A percentile compares a stretch with the other conserved stretches of the same genome.
Conservation (phyloP, 2,797 vertebrate genomes). For the Dryobates pubescens region DNA sequence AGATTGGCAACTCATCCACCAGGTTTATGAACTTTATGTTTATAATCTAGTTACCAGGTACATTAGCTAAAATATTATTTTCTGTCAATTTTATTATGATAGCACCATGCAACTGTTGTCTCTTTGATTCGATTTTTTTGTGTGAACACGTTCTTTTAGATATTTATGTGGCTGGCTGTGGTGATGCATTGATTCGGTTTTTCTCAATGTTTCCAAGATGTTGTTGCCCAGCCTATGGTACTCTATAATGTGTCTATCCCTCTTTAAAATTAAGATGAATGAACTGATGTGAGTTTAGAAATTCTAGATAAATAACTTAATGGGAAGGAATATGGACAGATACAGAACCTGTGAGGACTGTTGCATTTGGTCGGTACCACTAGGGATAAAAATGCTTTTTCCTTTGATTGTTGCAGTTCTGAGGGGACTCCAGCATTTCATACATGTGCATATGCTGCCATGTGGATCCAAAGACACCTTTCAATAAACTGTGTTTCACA, state of each 20-base stretch:
- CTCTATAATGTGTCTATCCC: background rate
- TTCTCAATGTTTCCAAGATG: background rate
- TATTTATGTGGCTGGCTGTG: background rate
- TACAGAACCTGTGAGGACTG: background rate
- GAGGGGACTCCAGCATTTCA: background rate
- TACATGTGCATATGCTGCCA: accelerated
- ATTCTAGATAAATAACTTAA: background rate
- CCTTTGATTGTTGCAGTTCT: background rate
- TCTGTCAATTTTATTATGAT: background rate
- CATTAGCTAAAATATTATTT: background rate
- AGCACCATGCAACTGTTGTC: background rate
- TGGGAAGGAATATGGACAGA: background rate
- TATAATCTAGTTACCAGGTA: background rate
- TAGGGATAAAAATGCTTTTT: background rate
- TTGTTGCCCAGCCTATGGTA: background rate
- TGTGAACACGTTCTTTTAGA: background rate
- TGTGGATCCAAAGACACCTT: background rate
- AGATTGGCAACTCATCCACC: background rate
- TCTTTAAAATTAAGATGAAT: background rate
- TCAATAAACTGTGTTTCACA: background rate
- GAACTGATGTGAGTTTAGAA: background rate
- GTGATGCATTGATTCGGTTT: background rate
- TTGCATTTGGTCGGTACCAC: background rate
- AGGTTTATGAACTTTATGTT: background rate
- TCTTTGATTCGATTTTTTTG: background rate